phyloP scores from a whole-genome alignment of 2,888 invertebrate species.

The Drosophila acutilabella region DNA sequence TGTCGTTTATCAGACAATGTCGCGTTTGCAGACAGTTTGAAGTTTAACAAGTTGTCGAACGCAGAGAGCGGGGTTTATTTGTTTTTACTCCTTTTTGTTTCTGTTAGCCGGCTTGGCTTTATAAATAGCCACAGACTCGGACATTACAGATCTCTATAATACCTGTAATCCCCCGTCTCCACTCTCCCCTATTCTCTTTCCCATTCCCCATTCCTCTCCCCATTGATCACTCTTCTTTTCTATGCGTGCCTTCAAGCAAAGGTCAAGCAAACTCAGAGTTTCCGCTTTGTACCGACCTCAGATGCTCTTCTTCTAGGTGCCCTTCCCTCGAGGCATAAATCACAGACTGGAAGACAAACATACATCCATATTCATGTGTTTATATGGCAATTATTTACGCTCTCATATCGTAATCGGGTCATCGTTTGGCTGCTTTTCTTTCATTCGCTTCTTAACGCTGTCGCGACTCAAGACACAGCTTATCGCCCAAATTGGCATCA shows the following conservation, averaged over 20 bases:
- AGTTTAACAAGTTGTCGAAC: conserved; percentile 81
- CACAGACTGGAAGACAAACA: conserved; percentile 10
- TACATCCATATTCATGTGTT: neutral
- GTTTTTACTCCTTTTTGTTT: conserved; percentile 44
- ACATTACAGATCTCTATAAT: conserved; percentile 42
- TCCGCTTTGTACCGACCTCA: conserved; percentile 24
- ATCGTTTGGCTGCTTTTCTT: conserved; percentile 50
- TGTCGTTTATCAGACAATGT: conserved; percentile 81
- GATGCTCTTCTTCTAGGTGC: conserved; percentile 23
- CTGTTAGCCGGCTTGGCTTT: conserved; percentile 50
- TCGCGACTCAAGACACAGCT: conserved; percentile 16
- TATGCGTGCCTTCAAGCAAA: conserved; percentile 42
- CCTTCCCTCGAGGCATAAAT: conserved; percentile 31
- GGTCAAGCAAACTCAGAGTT: conserved; percentile 48
- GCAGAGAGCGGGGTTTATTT: conserved; percentile 55
- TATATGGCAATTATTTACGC: conserved; percentile 44
- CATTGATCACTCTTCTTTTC: neutral
- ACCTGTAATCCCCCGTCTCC: neutral
- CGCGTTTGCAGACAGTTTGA: conserved; percentile 80
- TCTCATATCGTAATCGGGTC: conserved; percentile 66
- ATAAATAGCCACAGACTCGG: conserved; percentile 56
- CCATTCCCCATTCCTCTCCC: neutral
- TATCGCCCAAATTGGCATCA: conserved; percentile 44
- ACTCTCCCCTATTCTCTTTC: too few relatives aligned
- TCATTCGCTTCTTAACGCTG: conserved; percentile 29